These are phyloP conservation scores for Drosophila tristis DNA, from an alignment of 1,140 invertebrate species.

Conservation along the genomic window DNA sequence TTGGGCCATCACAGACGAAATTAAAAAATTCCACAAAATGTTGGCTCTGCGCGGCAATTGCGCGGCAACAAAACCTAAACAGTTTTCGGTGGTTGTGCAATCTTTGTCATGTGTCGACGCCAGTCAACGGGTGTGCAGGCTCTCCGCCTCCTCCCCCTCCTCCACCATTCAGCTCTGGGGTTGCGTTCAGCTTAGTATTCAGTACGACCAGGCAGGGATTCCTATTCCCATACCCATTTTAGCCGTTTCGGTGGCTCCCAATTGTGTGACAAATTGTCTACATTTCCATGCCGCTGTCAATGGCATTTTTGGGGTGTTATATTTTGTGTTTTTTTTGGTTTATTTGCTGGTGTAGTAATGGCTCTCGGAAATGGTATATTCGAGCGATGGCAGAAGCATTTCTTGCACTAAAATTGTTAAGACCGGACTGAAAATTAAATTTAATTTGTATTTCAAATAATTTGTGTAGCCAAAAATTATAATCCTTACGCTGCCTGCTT, in stretches of 20 bases:
- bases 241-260: conserved; percentile 43
- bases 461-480: no score
- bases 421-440: no score
- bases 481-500: no score
- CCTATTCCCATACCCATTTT: conserved; percentile 15
- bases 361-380: conserved; percentile 4
- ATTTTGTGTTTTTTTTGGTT: background rate
- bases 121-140: conserved; percentile 26
- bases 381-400: background rate
- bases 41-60: conserved; percentile 23
- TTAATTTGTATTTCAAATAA: no score
- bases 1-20: conserved; percentile 35
- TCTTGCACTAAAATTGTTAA: no score
- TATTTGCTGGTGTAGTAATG: background rate
- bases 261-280: conserved; percentile 80
- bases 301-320: conserved; percentile 12
- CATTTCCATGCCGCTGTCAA: conserved; percentile 58
- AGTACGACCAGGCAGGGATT: conserved; percentile 15
- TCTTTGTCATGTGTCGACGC: conserved; percentile 60
- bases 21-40: conserved; percentile 78
- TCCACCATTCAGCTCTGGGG: no score
- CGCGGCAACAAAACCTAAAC: conserved; percentile 20
- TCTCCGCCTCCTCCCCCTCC: no score
- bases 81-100: conserved; percentile 29
- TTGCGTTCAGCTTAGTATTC: conserved; percentile 15